A percentile compares a stretch with the other conserved stretches of the same genome.
These are phyloP conservation scores for Scaptomyza reducta DNA, from an alignment of 2,888 invertebrate genomes.

Conservation along the genomic window DNA sequence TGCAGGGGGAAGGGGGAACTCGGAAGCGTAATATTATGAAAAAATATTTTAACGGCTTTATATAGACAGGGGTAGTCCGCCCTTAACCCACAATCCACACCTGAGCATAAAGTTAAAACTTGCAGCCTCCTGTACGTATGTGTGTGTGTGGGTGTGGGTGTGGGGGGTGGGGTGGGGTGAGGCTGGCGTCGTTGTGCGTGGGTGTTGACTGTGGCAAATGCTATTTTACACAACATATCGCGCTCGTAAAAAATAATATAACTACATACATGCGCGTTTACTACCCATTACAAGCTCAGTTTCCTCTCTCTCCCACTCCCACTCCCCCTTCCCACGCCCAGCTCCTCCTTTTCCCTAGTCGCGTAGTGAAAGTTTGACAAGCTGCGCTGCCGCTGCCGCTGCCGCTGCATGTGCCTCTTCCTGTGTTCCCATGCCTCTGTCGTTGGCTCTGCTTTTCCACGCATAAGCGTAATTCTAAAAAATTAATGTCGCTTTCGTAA, in stretches of 20 bases:
- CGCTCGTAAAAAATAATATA: slow-evolving; percentile 78
- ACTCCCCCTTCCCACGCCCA: neutral
- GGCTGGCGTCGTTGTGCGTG: slow-evolving; percentile 1
- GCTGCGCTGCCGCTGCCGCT: slow-evolving; percentile 37
- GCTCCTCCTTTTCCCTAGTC: slow-evolving; percentile 1
- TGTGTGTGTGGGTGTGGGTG: neutral
- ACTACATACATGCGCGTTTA: slow-evolving; percentile 73
- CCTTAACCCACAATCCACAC: slow-evolving; percentile 10
- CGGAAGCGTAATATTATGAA: neutral
- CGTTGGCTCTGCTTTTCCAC: slow-evolving; percentile 36
- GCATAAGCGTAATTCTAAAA: slow-evolving; percentile 79
- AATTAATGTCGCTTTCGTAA: slow-evolving; percentile 81
- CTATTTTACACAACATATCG: slow-evolving; percentile 77
- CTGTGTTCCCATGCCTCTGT: no score
- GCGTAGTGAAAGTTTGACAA: slow-evolving; percentile 61
- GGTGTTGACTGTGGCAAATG: slow-evolving; percentile 37
- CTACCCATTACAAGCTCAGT: slow-evolving; percentile 65
- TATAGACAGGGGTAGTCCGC: neutral
- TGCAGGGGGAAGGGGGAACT: no score
- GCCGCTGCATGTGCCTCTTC: slow-evolving; percentile 3
- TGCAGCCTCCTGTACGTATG: neutral
- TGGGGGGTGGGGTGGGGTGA: neutral
- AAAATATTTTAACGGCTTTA: neutral
- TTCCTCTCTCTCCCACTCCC: neutral
- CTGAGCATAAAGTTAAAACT: slow-evolving; percentile 29